These are phyloP conservation scores for Sebastes umbrosus DNA, from an alignment of 2,797 vertebrate species.

Conservation along the genomic window DNA sequence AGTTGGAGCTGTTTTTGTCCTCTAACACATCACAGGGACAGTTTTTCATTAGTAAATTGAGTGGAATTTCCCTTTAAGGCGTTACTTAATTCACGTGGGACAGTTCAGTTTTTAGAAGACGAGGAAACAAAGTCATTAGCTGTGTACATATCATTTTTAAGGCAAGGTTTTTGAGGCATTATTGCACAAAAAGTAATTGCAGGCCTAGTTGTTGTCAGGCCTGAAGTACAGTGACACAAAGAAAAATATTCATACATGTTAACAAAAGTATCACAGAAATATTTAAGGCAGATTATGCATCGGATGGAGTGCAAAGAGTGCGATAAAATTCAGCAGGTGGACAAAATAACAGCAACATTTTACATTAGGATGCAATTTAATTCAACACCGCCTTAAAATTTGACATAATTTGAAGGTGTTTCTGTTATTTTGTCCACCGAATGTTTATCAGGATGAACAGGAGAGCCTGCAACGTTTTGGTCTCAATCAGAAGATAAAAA, in stretches of 20 bases:
- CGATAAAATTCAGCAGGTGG: background rate
- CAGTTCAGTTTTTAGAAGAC: background rate
- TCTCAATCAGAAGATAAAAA: background rate
- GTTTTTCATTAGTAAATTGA: background rate
- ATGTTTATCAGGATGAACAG: background rate
- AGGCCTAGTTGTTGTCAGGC: background rate
- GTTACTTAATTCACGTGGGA: background rate
- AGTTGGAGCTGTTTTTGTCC: background rate
- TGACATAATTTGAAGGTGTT: background rate
- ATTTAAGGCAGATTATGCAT: background rate
- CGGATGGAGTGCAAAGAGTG: conserved; percentile 8
- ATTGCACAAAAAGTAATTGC: conserved; percentile 26
- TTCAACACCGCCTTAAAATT: background rate
- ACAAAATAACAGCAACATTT: background rate
- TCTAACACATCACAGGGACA: too few species aligned
- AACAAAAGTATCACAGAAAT: background rate
- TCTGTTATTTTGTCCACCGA: background rate
- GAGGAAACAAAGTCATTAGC: background rate
- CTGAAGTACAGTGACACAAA: background rate
- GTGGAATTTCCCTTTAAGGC: background rate
- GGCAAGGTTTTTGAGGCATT: background rate
- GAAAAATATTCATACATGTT: background rate
- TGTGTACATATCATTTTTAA: background rate
- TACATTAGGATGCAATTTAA: background rate
- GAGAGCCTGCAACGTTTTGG: background rate